These are phyloP conservation scores for Lontra canadensis DNA, from an alignment of 2,113 vertebrate genomes.

Conservation along the genomic window DNA sequence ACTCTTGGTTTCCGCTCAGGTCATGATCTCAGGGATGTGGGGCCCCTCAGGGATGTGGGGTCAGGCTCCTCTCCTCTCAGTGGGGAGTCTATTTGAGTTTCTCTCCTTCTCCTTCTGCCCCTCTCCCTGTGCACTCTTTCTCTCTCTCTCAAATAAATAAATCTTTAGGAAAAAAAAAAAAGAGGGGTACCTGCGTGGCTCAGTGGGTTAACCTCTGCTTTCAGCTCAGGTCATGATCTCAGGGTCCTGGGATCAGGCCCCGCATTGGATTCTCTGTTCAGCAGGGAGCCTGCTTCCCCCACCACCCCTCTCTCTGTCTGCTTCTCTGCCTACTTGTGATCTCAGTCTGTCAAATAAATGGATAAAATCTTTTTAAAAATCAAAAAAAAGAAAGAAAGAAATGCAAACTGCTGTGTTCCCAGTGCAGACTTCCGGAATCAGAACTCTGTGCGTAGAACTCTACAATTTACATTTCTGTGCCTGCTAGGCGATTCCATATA, in stretches of 20 bases:
- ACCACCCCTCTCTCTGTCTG: too few species aligned
- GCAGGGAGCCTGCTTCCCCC: too few species aligned
- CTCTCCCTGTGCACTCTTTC: not conserved
- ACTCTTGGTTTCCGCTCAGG: not conserved
- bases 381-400: not conserved
- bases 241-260: too few species aligned
- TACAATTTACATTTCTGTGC: not conserved
- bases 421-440: not conserved
- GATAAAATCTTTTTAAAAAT: not conserved
- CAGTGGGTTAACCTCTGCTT: too few species aligned
- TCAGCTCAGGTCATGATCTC: too few species aligned
- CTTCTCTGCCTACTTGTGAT: too few species aligned
- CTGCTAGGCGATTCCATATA: not conserved
- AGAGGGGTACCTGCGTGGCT: too few species aligned
- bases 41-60: not conserved
- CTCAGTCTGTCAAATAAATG: not conserved
- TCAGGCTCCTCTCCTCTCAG: not conserved
- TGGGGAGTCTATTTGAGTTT: not conserved
- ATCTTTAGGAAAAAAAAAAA: not conserved
- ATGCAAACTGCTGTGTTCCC: not conserved
- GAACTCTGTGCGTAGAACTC: not conserved
- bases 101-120: not conserved
- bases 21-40: not conserved
- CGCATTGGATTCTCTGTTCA: too few species aligned
- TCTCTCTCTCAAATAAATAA: not conserved